phyloP scores from a whole-genome alignment of 2,888 invertebrate species.

The Monoplex corrugatus region DNA sequence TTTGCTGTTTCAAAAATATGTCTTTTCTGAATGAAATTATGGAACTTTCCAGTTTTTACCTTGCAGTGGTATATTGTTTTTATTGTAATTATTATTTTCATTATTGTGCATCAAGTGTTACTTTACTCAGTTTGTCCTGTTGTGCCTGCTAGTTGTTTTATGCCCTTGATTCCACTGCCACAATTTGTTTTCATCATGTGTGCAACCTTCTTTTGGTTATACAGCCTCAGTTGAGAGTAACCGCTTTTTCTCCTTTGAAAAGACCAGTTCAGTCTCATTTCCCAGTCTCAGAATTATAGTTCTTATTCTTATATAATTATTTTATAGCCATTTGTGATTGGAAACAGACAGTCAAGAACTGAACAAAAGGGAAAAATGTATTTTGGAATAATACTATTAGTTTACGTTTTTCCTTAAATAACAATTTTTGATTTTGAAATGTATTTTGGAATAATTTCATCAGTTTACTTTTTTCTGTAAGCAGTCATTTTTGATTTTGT shows the following conservation, averaged over 20 bases:
- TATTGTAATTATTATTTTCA: not conserved
- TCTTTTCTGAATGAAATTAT: no score
- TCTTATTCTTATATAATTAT: not conserved
- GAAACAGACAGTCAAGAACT: not conserved
- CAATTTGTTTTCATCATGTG: not conserved
- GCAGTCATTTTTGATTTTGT: not conserved
- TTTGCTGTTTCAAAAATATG: no score
- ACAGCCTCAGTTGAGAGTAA: not conserved
- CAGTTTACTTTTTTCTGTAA: not conserved
- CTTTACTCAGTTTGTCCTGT: not conserved
- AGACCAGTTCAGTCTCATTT: conserved; percentile 66
- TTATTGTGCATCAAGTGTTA: not conserved
- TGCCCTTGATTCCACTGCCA: not conserved
- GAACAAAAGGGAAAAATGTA: not conserved
- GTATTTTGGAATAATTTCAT: no score
- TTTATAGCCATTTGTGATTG: no score
- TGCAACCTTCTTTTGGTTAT: not conserved
- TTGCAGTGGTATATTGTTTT: not conserved
- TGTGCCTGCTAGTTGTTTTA: not conserved
- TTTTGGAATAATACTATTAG: no score
- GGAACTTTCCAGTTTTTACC: no score
- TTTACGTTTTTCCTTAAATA: no score
- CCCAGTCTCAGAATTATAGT: not conserved
- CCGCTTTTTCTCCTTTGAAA: conserved; percentile 2
- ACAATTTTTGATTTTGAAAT: not conserved